Evolutionary conservation across 2,888 invertebrate species (phyloP).

Genomic region (Imbricaverruca yamaguchii): DNA sequence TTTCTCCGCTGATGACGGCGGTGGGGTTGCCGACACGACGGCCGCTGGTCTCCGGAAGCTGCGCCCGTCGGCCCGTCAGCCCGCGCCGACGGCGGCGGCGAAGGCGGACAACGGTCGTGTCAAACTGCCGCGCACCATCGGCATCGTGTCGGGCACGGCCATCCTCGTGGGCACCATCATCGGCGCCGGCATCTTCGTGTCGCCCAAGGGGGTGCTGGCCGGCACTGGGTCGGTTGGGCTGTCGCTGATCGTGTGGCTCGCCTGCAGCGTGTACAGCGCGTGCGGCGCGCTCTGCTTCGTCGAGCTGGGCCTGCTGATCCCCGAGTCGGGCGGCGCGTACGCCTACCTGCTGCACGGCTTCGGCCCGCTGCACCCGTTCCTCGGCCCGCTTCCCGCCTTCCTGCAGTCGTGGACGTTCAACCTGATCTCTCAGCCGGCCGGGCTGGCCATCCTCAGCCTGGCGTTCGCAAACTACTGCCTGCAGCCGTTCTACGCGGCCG

Average conservation of each 20-base stretch:
- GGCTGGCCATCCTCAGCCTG: slow-evolving; percentile 65
- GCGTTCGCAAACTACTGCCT: slow-evolving; percentile 65
- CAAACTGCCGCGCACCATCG: slow-evolving; percentile 43
- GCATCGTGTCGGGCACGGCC: slow-evolving; percentile 70
- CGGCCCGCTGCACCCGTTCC: slow-evolving; percentile 52
- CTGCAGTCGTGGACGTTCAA: slow-evolving; percentile 70
- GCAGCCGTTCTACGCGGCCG: background rate
- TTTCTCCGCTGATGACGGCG: no score
- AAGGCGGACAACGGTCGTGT: no score
- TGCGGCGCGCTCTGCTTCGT: slow-evolving; percentile 74
- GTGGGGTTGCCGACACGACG: no score
- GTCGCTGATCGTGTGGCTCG: slow-evolving; percentile 67
- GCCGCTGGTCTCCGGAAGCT: no score
- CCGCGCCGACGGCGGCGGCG: no score
- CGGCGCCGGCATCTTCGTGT: slow-evolving; percentile 78
- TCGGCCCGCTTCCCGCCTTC: slow-evolving; percentile 57
- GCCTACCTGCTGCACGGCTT: slow-evolving; percentile 51
- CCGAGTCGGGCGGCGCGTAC: slow-evolving; percentile 72
- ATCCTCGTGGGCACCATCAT: slow-evolving; percentile 83
- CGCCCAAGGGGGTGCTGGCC: slow-evolving; percentile 65
- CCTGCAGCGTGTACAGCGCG: slow-evolving; percentile 69
- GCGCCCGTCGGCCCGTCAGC: no score
- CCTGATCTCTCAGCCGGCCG: slow-evolving; percentile 63
- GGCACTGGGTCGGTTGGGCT: slow-evolving; percentile 71
- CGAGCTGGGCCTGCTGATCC: slow-evolving; percentile 69